phyloP scores from a whole-genome alignment of 2,113 vertebrate genomes.

The Pteropus alecto region DNA sequence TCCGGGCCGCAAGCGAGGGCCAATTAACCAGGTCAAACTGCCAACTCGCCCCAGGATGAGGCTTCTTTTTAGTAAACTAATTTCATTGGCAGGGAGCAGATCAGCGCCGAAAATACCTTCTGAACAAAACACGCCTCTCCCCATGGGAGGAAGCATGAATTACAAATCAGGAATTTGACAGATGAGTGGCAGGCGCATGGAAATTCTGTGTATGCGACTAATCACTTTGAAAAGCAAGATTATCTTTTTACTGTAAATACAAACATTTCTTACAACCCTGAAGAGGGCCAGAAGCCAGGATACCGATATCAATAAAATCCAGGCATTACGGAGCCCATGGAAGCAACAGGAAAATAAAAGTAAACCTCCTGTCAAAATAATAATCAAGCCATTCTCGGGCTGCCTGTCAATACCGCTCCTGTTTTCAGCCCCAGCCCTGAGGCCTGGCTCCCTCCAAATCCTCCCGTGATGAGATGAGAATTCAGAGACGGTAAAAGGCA shows the following conservation, averaged over 20 bases:
- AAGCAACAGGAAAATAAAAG: neutral
- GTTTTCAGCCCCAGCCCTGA: neutral
- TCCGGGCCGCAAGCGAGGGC: neutral
- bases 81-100: slow-evolving; percentile 21
- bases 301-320: slow-evolving; percentile 4
- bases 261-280: slow-evolving; percentile 28
- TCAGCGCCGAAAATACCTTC: neutral
- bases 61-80: neutral
- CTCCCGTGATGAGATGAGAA: neutral
- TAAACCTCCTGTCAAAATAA: slow-evolving; percentile 16
- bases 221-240: slow-evolving; percentile 61
- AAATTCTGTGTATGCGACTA: slow-evolving; percentile 46
- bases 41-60: neutral
- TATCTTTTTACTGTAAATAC: slow-evolving; percentile 60
- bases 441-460: neutral
- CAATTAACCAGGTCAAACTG: slow-evolving; percentile 12
- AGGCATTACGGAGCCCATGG: neutral
- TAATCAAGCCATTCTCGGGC: neutral
- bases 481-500: neutral
- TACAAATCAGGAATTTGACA: slow-evolving; percentile 51
- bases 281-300: slow-evolving; percentile 23
- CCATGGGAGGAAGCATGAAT: slow-evolving; percentile 1
- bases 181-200: slow-evolving; percentile 52
- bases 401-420: neutral
- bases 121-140: slow-evolving; percentile 43